A percentile compares a stretch with the other conserved stretches of the same genome.
Conservation (phyloP, 2,888 invertebrate species). For the Tromatobia lineatoria region DNA sequence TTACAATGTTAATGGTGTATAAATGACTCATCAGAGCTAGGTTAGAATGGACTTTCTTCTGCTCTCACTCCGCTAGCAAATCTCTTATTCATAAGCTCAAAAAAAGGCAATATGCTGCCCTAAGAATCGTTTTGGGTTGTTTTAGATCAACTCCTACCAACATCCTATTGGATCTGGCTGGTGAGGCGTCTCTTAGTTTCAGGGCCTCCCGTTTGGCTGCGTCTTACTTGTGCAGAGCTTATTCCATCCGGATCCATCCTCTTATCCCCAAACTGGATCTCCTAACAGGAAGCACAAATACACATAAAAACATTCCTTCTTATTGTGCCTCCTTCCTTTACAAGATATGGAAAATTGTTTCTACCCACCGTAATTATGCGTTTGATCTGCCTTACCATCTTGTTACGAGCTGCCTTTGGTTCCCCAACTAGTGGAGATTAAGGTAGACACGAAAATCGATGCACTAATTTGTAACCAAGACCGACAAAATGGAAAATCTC, state of each 20-base stretch:
- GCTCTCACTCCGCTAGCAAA: neutral
- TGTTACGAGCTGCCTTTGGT: neutral
- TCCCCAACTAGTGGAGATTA: neutral
- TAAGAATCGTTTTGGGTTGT: neutral
- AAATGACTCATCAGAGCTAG: constrained; percentile 23
- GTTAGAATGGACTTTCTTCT: constrained; percentile 29
- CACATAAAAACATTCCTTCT: neutral
- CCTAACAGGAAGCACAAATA: neutral
- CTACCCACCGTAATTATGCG: neutral
- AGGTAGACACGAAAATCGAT: neutral
- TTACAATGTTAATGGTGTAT: neutral
- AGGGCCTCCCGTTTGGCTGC: neutral
- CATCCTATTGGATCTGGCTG: neutral
- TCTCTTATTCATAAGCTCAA: neutral
- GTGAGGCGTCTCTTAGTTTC: neutral
- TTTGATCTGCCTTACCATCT: neutral
- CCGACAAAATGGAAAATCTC: neutral
- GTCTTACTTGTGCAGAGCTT: neutral
- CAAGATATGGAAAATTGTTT: neutral
- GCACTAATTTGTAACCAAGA: neutral
- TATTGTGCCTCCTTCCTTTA: neutral
- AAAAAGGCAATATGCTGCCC: neutral
- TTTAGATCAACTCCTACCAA: too few species aligned
- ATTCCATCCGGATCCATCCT: neutral
- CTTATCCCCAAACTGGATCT: constrained; percentile 5